These are phyloP conservation scores for Labia minor DNA, from an alignment of 2,888 invertebrate species.

Conservation along the genomic window DNA sequence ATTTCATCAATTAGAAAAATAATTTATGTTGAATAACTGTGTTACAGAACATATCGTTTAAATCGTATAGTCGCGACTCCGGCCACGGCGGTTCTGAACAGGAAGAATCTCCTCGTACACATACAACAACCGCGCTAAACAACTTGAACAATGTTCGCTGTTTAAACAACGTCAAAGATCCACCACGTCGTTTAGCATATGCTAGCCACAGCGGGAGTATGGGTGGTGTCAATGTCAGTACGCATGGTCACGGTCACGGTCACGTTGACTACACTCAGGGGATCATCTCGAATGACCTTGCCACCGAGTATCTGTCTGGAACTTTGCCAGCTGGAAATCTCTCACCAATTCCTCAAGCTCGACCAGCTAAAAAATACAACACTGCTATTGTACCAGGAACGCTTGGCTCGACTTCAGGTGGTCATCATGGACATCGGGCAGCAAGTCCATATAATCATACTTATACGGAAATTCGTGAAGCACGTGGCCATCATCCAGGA, in stretches of 20 bases:
- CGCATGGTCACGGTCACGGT: slow-evolving; percentile 35
- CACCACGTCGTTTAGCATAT: slow-evolving; percentile 36
- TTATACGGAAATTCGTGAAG: slow-evolving; percentile 61
- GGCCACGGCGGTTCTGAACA: slow-evolving; percentile 54
- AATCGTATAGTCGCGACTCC: slow-evolving; percentile 56
- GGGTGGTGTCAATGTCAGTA: background rate
- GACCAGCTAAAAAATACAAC: slow-evolving; percentile 20
- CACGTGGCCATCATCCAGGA: slow-evolving; percentile 32
- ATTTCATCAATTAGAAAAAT: too few species aligned
- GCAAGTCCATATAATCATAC: slow-evolving; percentile 59
- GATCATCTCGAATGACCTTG: background rate
- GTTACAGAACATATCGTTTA: slow-evolving; percentile 76
- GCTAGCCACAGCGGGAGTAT: background rate
- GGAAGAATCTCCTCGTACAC: slow-evolving; percentile 53
- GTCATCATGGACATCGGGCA: slow-evolving; percentile 38
- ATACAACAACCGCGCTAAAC: slow-evolving; percentile 40
- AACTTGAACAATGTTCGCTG: slow-evolving; percentile 31
- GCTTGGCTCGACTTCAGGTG: slow-evolving; percentile 27
- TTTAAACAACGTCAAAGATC: slow-evolving; percentile 45
- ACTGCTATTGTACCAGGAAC: slow-evolving; percentile 21
- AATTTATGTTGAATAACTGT: slow-evolving; percentile 19
- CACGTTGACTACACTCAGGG: slow-evolving; percentile 24
- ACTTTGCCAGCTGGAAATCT: slow-evolving; percentile 15
- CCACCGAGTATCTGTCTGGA: background rate
- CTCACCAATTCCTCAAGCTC: slow-evolving; percentile 14